Conservation (phyloP, 2,888 invertebrate species). For the Aphrophora alni region DNA sequence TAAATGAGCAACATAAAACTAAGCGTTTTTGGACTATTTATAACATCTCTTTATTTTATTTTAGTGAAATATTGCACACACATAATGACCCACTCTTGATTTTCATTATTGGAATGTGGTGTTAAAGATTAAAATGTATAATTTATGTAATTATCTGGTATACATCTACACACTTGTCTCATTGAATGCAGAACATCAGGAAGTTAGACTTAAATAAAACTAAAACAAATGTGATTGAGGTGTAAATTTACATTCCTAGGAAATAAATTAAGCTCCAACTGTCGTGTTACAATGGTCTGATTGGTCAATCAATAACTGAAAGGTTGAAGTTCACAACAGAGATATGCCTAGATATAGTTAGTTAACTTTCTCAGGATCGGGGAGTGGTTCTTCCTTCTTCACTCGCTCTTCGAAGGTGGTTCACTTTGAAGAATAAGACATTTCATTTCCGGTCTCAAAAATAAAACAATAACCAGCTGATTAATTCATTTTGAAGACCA, state of each 20-base stretch:
- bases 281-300: neutral
- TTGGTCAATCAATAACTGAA: conserved; percentile 9
- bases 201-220: neutral
- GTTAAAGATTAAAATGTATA: too few species aligned
- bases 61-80: too few species aligned
- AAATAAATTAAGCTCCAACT: neutral
- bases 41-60: too few species aligned
- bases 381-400: neutral
- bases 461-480: neutral
- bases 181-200: too few species aligned
- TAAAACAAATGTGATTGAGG: neutral
- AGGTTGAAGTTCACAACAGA: neutral
- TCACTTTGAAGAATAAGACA: conserved; percentile 9
- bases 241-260: neutral
- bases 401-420: neutral
- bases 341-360: neutral
- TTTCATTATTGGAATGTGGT: too few species aligned
- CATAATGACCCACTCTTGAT: too few species aligned
- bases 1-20: too few species aligned
- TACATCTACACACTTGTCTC: too few species aligned
- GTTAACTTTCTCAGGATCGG: neutral
- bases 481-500: conserved; percentile 4
- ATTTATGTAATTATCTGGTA: too few species aligned
- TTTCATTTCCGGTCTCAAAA: neutral
- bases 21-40: too few species aligned